Conservation (phyloP, 92 coral and sea anemone species). For the Porites rus region DNA sequence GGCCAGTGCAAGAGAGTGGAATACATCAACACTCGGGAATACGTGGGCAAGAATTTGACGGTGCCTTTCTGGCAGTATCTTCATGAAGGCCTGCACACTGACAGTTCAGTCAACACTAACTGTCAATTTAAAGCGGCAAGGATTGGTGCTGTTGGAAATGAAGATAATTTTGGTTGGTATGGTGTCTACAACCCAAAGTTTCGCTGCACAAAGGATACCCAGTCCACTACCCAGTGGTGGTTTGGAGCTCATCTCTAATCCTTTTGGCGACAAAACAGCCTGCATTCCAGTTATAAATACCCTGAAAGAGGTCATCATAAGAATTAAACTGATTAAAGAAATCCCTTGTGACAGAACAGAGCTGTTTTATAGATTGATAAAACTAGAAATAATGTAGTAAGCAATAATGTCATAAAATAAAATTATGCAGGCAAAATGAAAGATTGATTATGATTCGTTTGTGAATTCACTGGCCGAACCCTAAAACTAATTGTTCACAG, state of each 20-base stretch:
- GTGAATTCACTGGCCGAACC: no score
- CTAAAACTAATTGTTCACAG: no score
- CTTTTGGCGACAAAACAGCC: background rate
- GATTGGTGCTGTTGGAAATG: background rate
- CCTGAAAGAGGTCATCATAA: no score
- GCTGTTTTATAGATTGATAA: no score
- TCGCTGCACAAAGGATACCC: background rate
- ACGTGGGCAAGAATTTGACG: background rate
- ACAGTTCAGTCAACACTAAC: background rate
- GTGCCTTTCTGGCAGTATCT: background rate
- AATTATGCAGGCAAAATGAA: no score
- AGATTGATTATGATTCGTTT: no score
- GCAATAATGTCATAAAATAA: no score
- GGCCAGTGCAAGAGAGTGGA: background rate
- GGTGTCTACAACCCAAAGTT: background rate
- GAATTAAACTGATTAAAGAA: no score
- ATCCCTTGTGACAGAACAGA: no score
- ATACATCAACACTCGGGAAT: constrained; percentile 31
- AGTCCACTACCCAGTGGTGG: background rate
- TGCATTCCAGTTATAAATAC: no score
- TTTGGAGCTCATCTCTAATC: background rate
- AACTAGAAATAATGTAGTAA: no score
- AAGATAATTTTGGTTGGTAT: background rate
- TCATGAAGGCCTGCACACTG: background rate
- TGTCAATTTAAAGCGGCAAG: background rate